Conservation (phyloP, 1,140 invertebrate genomes). For the Drosophila simulans region DNA sequence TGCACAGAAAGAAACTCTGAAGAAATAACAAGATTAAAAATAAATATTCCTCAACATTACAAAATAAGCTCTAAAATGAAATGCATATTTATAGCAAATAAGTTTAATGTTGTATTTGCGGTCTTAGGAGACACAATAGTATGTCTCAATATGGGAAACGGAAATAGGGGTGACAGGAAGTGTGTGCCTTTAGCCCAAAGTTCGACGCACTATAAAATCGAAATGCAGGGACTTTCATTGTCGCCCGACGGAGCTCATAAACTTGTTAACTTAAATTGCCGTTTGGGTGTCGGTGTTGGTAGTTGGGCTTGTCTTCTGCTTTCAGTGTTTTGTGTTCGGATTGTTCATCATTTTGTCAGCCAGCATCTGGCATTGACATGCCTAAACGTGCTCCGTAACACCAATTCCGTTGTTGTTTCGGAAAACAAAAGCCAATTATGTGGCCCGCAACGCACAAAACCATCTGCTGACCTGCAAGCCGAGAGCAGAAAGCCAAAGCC, state of each 20-base stretch:
- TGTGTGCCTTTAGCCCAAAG: not conserved
- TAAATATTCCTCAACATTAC: too few species aligned
- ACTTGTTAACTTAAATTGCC: conserved; percentile 72
- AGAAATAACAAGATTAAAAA: too few species aligned
- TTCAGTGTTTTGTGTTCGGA: conserved; percentile 29
- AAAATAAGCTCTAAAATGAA: too few species aligned
- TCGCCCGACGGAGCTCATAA: conserved; percentile 56
- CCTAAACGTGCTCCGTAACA: conserved; percentile 56
- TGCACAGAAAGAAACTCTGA: conserved; percentile 4
- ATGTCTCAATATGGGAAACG: conserved; percentile 8
- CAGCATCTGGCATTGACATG: conserved; percentile 59
- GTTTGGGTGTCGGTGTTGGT: conserved; percentile 38
- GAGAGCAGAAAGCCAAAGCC: conserved; percentile 9
- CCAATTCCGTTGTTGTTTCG: conserved; percentile 17
- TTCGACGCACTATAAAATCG: conserved; percentile 48
- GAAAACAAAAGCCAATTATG: conserved; percentile 58
- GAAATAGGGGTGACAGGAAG: conserved; percentile 10
- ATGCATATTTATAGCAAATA: not conserved
- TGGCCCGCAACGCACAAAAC: conserved; percentile 19
- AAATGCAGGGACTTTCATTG: conserved; percentile 53
- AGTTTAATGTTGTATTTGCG: not conserved
- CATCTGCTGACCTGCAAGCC: conserved; percentile 20
- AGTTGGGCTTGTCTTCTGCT: conserved; percentile 16
- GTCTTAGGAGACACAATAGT: not conserved
- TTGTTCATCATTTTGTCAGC: conserved; percentile 69